Evolutionary conservation across 2,888 invertebrate genomes (phyloP).

Genomic region (Argyresthia goedartella): DNA sequence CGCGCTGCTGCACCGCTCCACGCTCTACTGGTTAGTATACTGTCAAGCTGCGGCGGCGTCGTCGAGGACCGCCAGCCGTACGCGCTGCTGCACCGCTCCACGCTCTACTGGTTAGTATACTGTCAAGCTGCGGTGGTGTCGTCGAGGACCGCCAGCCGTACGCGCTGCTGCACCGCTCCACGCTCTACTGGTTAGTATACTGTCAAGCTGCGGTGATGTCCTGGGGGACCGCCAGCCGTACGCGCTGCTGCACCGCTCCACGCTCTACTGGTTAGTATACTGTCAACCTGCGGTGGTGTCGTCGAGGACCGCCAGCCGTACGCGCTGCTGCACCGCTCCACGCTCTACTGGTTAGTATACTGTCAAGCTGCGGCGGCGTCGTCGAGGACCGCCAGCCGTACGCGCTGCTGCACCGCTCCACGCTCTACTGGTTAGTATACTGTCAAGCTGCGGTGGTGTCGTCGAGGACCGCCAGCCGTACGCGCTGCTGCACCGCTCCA

Average conservation of each 20-base stretch:
- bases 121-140: constrained; percentile 83
- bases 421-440: constrained; percentile 86
- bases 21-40: constrained; percentile 86
- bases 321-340: constrained; percentile 90
- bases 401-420: constrained; percentile 90
- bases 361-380: constrained; percentile 83
- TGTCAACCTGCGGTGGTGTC: constrained; percentile 83
- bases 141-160: constrained; percentile 95
- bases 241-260: constrained; percentile 90
- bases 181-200: constrained; percentile 86
- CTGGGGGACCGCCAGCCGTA: constrained; percentile 95
- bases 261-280: constrained; percentile 86
- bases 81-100: constrained; percentile 90
- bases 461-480: constrained; percentile 95
- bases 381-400: constrained; percentile 95
- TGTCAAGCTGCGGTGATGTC: constrained; percentile 83
- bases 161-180: constrained; percentile 90
- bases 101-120: constrained; percentile 86
- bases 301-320: constrained; percentile 95
- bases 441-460: constrained; percentile 83
- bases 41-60: constrained; percentile 83
- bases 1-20: constrained; percentile 90
- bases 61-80: constrained; percentile 95
- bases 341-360: constrained; percentile 86
- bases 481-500: constrained; percentile 90